Conservation (phyloP, 2,888 invertebrate species). For the Ctenicera cuprea region DNA sequence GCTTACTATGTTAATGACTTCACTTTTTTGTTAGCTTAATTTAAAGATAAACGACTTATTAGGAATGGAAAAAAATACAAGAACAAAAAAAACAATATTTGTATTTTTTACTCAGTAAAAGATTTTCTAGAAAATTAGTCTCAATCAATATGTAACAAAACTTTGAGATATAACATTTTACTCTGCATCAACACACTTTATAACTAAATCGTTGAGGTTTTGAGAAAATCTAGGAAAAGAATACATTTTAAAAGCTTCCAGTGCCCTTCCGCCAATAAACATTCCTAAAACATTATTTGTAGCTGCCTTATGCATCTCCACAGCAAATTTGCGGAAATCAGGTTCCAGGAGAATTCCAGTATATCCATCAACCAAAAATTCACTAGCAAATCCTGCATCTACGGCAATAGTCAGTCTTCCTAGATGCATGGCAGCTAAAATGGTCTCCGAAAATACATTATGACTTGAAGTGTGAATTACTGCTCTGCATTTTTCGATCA, state of each 20-base stretch:
- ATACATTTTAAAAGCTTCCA: conserved; percentile 65
- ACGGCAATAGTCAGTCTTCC: conserved; percentile 67
- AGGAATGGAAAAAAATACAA: no score
- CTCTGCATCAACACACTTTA: conserved; percentile 11
- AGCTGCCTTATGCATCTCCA: conserved; percentile 65
- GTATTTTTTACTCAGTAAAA: no score
- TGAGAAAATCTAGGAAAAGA: conserved; percentile 64
- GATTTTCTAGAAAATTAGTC: no score
- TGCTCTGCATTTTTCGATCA: conserved; percentile 65
- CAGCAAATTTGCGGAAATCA: conserved; percentile 63
- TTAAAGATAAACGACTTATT: no score
- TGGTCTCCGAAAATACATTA: conserved; percentile 65
- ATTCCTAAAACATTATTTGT: conserved; percentile 64
- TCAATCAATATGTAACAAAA: no score
- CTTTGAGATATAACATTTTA: no score
- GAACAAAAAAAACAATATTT: no score
- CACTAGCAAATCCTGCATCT: conserved; percentile 66
- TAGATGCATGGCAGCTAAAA: conserved; percentile 65
- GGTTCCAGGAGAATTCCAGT: conserved; percentile 67
- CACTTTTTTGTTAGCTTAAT: no score
- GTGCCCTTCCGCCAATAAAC: conserved; percentile 68
- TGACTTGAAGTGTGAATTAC: conserved; percentile 65
- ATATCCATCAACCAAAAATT: conserved; percentile 63
- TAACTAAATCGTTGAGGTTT: conserved; percentile 57
- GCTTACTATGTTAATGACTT: no score